Base-by-base conservation (phyloP, 1,140 invertebrate genomes). In the Drosophila pectinifera region DNA sequence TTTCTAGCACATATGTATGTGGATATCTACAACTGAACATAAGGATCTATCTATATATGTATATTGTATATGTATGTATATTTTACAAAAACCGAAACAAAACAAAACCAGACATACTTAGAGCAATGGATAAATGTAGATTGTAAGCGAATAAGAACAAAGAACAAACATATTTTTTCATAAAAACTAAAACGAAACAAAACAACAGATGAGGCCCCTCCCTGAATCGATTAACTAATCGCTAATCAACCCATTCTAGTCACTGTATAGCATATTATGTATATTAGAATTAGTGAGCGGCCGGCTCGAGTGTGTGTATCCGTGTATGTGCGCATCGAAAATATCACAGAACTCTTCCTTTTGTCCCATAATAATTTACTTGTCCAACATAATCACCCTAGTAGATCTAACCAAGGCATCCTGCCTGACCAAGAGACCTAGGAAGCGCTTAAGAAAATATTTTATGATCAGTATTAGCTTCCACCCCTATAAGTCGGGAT, bases 41-140 rank as follows among this genome's bases (percentile, higher is more conserved):
- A 80, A 85, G 58, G 67, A 80, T 85, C 72, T 80, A 78, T 77
- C 61, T 78, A 80, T 89, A 75, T 75, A 75, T 74, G 43, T 75
- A 83, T 82, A 82, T 88, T 86, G 78, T 86, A 89, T 83, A 88
- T 86, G 78, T 88, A 86, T 86, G 80, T 88, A 88, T 88, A 86
- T 86, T 86, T 86, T 86, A 88, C 83, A 90, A 89, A 90, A 89
- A 90, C 34, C 38, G 62, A 74, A 48, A 53, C 34, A 39, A 65
- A 39, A 42, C 20, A 18, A 63, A 78, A 63, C 48, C 26, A 82
- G 78, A 78, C 56, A 82, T 76, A 80, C 70, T 80, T 80, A 78
- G 64, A 67, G 42, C 64, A 84, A 84, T 74, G 59, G 49, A 80
- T 89, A 73, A 59, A 43, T 43, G 61, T 90, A 88, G 76, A 38